Conservation (phyloP, 1,140 invertebrate species). For the Calliphora vicina region DNA sequence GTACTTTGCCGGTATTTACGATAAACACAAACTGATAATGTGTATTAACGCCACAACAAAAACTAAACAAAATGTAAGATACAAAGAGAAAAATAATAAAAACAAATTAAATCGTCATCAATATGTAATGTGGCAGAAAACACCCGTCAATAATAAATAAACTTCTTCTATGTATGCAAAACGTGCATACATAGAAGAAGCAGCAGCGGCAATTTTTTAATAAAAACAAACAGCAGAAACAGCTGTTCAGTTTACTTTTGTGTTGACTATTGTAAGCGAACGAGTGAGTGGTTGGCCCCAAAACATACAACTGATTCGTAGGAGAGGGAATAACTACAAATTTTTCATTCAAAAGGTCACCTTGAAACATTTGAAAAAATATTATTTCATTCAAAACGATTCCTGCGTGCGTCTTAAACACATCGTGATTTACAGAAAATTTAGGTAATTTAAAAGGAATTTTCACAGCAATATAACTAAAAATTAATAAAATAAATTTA, state of each 20-base stretch:
- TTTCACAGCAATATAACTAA: neutral
- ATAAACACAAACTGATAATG: neutral
- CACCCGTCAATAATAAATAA: neutral
- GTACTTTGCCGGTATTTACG: neutral
- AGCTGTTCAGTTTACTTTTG: constrained; percentile 23
- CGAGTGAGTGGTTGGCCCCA: constrained; percentile 19
- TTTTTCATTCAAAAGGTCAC: constrained; percentile 29
- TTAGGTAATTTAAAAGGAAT: constrained; percentile 9
- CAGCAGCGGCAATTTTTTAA: neutral
- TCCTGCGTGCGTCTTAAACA: neutral
- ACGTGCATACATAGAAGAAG: neutral
- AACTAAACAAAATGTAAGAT: neutral
- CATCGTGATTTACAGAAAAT: constrained; percentile 2
- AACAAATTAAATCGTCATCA: neutral
- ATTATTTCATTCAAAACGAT: constrained; percentile 8
- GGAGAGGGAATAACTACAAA: neutral
- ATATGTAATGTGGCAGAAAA: neutral
- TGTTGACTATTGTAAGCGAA: neutral
- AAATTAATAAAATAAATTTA: neutral
- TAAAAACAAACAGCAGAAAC: neutral
- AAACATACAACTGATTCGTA: constrained; percentile 24
- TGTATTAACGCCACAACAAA: neutral
- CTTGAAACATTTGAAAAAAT: constrained; percentile 27
- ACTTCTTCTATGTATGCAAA: neutral
- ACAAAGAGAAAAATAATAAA: neutral